Conservation (phyloP, 2,888 invertebrate genomes). For the Lepidochitona cinerea region DNA sequence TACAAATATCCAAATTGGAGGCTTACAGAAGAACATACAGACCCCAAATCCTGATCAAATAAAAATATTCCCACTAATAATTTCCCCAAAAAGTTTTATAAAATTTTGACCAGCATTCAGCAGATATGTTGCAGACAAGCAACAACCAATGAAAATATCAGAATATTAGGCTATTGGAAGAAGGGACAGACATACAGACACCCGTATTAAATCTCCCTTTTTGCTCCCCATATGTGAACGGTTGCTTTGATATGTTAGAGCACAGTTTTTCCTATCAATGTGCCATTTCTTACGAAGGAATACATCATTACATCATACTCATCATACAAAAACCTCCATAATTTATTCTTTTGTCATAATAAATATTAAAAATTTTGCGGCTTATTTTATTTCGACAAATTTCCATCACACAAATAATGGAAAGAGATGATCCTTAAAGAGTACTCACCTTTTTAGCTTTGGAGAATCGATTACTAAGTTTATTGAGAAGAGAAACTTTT, state of each 20-base stretch:
- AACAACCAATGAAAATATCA: too few species aligned
- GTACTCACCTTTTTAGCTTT: conserved; percentile 47
- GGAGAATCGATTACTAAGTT: conserved; percentile 47
- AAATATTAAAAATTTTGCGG: background rate
- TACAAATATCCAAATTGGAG: too few species aligned
- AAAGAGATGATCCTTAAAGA: background rate
- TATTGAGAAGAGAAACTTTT: conserved; percentile 47
- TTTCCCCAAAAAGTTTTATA: too few species aligned
- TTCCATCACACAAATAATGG: background rate
- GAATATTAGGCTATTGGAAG: too few species aligned
- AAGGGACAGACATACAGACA: too few species aligned
- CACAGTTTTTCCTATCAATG: background rate
- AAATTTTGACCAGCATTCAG: too few species aligned
- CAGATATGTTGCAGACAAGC: too few species aligned
- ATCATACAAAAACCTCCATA: background rate
- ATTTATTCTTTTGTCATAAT: background rate
- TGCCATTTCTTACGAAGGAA: background rate
- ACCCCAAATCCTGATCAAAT: too few species aligned
- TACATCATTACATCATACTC: background rate
- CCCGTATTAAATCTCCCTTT: too few species aligned
- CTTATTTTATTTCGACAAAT: background rate
- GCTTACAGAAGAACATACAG: too few species aligned
- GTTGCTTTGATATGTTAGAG: background rate
- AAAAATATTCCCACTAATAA: too few species aligned
- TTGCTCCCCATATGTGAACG: too few species aligned